Evolutionary conservation across 1,140 invertebrate genomes (phyloP).

Genomic region (Brachionus koreanus): DNA sequence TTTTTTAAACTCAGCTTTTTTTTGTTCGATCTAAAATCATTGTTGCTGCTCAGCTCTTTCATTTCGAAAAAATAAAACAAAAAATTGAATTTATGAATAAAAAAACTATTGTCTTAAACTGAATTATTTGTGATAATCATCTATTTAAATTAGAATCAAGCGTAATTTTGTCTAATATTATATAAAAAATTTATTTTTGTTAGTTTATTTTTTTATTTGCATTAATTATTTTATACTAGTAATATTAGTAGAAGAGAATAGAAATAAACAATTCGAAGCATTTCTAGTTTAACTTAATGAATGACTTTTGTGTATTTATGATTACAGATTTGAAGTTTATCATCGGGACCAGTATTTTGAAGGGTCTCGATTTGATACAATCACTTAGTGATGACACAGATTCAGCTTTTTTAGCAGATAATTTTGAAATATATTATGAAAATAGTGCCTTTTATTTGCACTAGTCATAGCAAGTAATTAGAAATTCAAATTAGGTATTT

Average conservation of each 20-base stretch:
- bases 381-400: no score
- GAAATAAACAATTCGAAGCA: background rate
- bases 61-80: background rate
- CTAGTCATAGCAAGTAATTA: no score
- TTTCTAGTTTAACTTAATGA: background rate
- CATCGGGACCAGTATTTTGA: no score
- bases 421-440: no score
- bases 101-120: background rate
- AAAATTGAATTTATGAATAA: background rate
- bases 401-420: no score
- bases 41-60: background rate
- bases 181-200: background rate
- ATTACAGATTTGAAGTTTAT: background rate
- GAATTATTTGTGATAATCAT: background rate
- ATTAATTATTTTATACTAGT: background rate
- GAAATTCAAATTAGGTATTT: no score
- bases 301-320: background rate
- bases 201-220: background rate
- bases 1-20: conserved; percentile 22
- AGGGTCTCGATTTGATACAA: no score
- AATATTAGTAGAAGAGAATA: background rate
- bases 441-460: no score
- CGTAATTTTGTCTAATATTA: background rate
- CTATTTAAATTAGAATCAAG: background rate
- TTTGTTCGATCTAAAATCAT: background rate